Evolutionary conservation across 2,797 vertebrate genomes (phyloP).

Genomic region (Hydrophis major): DNA sequence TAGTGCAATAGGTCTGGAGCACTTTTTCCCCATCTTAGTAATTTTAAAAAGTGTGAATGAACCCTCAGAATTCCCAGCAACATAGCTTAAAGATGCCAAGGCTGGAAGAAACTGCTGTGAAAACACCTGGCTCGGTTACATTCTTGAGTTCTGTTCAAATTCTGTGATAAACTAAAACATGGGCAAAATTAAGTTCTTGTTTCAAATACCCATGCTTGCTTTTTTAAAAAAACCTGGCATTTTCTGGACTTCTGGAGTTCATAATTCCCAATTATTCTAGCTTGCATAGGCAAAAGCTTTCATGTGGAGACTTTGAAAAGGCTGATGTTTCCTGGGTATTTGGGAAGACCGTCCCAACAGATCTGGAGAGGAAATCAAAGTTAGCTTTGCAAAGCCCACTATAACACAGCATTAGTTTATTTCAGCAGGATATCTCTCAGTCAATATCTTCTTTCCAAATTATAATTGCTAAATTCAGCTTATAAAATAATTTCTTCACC

Average conservation of each 20-base stretch:
- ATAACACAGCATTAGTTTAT: not conserved
- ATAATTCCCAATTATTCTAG: not conserved
- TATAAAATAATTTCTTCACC: constrained; percentile 44
- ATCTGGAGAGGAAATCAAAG: not conserved
- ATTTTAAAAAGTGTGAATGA: not conserved
- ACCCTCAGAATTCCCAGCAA: not conserved
- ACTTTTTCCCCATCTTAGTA: not conserved
- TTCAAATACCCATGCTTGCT: no score
- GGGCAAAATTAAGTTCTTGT: not conserved
- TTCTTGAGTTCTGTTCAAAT: not conserved
- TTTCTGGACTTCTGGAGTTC: no score
- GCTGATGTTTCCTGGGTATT: not conserved
- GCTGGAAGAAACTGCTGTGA: not conserved
- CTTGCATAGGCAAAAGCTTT: not conserved
- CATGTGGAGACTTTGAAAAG: not conserved
- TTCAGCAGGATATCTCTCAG: not conserved
- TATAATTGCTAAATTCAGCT: constrained; percentile 22
- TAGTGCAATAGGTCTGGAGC: not conserved
- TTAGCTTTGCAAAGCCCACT: not conserved
- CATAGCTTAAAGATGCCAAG: not conserved
- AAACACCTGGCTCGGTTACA: not conserved
- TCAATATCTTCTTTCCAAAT: not conserved
- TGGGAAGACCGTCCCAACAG: not conserved
- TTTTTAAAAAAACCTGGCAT: not conserved
- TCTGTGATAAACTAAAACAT: not conserved